phyloP scores from a whole-genome alignment of 2,113 vertebrate genomes.

The Podilymbus podiceps region DNA sequence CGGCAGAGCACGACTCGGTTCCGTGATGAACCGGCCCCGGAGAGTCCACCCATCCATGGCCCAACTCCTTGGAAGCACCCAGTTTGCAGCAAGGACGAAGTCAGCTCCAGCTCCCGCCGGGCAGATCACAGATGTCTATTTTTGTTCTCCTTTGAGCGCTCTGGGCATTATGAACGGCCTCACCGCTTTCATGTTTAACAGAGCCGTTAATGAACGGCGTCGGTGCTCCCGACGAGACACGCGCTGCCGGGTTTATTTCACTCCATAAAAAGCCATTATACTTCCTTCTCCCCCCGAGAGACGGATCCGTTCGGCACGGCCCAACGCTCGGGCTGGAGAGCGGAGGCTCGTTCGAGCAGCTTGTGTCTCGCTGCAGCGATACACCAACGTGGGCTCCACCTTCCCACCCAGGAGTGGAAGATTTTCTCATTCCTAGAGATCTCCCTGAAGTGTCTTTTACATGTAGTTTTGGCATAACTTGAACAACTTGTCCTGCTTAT shows the following conservation, averaged over 20 bases:
- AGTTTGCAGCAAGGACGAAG: neutral
- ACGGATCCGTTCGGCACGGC: neutral
- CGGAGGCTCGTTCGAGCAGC: neutral
- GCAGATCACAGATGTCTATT: neutral
- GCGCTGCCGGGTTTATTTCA: fast-evolving
- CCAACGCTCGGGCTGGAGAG: neutral
- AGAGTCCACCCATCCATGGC: neutral
- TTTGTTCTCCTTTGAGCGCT: slow-evolving; percentile 7
- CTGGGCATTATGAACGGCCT: neutral
- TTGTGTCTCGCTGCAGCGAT: neutral
- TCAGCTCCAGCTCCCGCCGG: fast-evolving
- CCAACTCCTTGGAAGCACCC: neutral
- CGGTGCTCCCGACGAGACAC: fast-evolving
- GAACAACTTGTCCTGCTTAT: neutral
- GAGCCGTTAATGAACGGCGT: slow-evolving; percentile 22
- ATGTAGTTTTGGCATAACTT: neutral
- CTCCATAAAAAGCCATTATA: neutral
- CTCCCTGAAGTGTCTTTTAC: neutral
- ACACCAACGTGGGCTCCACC: neutral
- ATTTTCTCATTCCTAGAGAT: neutral
- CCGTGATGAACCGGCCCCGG: neutral
- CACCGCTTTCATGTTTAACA: neutral
- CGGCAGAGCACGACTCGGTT: neutral
- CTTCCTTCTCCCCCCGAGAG: fast-evolving
- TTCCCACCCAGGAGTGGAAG: neutral